Evolutionary conservation across 2,797 vertebrate genomes (phyloP).

Genomic region (Sardinella longiceps): DNA sequence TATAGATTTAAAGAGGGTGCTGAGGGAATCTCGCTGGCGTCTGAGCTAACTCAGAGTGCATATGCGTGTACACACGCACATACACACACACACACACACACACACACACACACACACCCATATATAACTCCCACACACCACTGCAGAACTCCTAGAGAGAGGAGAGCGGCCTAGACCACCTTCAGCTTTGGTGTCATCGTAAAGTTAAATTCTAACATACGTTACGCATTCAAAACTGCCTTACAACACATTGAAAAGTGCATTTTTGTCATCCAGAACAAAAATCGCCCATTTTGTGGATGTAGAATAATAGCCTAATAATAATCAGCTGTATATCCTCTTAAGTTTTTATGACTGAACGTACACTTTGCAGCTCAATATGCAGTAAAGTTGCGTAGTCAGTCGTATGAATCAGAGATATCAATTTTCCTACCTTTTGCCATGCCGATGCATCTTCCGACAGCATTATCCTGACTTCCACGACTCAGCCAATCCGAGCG

Average conservation of each 20-base stretch:
- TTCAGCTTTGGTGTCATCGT: background rate
- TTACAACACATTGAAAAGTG: background rate
- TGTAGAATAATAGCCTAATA: background rate
- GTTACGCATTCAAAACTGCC: background rate
- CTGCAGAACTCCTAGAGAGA: background rate
- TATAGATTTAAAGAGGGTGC: constrained; percentile 80
- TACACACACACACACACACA: constrained; percentile 38
- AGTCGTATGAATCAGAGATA: background rate
- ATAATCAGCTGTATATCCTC: background rate
- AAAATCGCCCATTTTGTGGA: background rate
- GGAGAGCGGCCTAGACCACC: background rate
- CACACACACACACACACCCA: constrained; percentile 20
- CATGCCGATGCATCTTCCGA: background rate
- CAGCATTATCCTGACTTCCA: background rate
- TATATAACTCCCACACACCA: background rate
- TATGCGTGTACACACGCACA: constrained; percentile 53
- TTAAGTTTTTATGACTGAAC: background rate
- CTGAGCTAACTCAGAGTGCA: constrained; percentile 39
- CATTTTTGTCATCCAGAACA: background rate
- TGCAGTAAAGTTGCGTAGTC: background rate
- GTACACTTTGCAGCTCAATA: background rate
- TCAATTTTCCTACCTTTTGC: background rate
- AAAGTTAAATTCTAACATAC: background rate
- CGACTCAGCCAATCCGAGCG: constrained; percentile 3
- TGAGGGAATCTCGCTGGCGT: constrained; percentile 74